Evolutionary conservation across 2,888 invertebrate genomes (phyloP).

Genomic region (Drosophila cognata): DNA sequence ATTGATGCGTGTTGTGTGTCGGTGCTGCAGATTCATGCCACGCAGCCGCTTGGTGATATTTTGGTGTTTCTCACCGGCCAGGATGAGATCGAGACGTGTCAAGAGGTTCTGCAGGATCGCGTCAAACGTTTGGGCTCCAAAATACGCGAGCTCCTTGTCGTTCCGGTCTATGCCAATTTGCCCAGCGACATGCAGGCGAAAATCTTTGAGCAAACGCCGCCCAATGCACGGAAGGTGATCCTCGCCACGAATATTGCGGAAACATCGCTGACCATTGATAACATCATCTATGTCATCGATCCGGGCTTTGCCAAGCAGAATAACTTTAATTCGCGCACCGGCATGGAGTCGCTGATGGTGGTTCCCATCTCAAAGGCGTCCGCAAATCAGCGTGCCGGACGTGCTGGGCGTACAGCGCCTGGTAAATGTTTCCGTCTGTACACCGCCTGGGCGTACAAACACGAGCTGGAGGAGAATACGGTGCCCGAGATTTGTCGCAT

Average conservation of each 20-base stretch:
- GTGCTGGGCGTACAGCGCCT: conserved; percentile 97
- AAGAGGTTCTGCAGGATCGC: conserved; percentile 95
- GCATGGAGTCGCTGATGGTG: conserved; percentile 99
- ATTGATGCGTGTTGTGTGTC: conserved; percentile 99
- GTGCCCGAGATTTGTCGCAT: conserved; percentile 99
- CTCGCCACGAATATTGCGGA: conserved; percentile 99
- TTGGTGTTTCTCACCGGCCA: conserved; percentile 98
- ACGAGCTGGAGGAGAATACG: conserved; percentile 99
- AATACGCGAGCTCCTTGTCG: conserved; percentile 95
- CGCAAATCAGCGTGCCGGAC: conserved; percentile 98
- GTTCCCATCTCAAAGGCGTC: conserved; percentile 99
- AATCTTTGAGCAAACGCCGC: conserved; percentile 99
- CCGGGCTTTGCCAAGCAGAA: conserved; percentile 99
- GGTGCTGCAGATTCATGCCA: conserved; percentile 98
- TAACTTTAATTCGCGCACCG: conserved; percentile 98
- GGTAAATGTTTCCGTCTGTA: conserved; percentile 99
- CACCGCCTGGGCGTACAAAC: conserved; percentile 99
- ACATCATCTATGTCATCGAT: conserved; percentile 99
- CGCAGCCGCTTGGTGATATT: conserved; percentile 97
- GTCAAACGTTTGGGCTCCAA: conserved; percentile 96
- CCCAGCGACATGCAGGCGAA: conserved; percentile 99
- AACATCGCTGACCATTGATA: conserved; percentile 99
- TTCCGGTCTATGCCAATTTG: conserved; percentile 99
- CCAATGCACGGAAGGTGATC: conserved; percentile 97
- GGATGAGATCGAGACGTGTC: conserved; percentile 95